Conservation (phyloP, 23 tunicate genomes). For the Oikopleura dioica region DNA sequence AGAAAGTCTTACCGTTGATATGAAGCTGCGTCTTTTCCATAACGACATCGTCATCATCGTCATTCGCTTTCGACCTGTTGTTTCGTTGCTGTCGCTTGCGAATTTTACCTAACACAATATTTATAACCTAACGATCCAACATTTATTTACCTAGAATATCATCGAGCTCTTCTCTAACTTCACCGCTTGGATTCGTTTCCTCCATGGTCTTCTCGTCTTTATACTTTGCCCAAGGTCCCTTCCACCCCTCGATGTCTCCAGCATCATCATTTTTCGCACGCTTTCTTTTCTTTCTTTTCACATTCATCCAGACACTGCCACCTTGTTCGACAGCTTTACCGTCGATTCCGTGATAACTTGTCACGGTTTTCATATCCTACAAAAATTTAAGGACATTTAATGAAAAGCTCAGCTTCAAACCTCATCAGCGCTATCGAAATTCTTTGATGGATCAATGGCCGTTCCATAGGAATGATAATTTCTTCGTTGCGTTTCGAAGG, state of each 20-base stretch:
- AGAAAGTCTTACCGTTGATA: conserved; percentile 31
- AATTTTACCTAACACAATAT: too few species aligned
- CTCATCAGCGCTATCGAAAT: background rate
- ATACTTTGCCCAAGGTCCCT: conserved; percentile 71
- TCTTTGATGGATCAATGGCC: background rate
- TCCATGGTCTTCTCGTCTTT: background rate
- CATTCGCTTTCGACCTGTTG: conserved; percentile 30
- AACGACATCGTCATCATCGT: conserved; percentile 30
- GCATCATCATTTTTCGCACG: conserved; percentile 45
- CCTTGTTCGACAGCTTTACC: background rate
- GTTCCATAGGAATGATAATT: conserved; percentile 85
- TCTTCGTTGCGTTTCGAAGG: conserved; percentile 85
- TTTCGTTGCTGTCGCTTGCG: too few species aligned
- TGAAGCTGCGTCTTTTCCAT: conserved; percentile 69
- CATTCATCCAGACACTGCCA: background rate
- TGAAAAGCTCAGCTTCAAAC: too few species aligned
- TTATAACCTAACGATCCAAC: too few species aligned
- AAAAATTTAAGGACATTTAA: too few species aligned
- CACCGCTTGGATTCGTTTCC: background rate
- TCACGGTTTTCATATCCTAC: too few species aligned
- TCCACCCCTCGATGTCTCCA: conserved; percentile 56
- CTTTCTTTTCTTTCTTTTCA: background rate
- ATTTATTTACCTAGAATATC: conserved; percentile 44
- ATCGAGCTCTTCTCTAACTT: conserved; percentile 54
- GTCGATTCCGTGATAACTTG: background rate